phyloP scores from a whole-genome alignment of 2,888 invertebrate species.

The Pseudococcus longispinus region DNA sequence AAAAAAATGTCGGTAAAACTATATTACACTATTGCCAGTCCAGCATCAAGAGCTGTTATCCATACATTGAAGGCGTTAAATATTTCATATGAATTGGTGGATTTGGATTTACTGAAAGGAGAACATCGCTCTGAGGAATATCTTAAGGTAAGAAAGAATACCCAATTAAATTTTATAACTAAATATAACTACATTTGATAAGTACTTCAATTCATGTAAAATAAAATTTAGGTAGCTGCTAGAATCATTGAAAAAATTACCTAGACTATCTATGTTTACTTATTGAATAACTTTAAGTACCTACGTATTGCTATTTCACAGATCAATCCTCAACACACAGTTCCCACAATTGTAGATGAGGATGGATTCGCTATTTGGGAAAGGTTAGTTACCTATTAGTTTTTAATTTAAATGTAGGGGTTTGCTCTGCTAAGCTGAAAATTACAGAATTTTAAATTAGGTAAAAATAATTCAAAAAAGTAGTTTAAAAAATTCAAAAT shows the following conservation, averaged over 20 bases:
- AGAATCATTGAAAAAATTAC: too few species aligned
- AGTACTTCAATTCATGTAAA: too few species aligned
- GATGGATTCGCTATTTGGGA: slow-evolving; percentile 26
- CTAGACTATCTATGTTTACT: too few species aligned
- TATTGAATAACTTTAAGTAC: too few species aligned
- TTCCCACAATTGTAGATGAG: slow-evolving; percentile 22
- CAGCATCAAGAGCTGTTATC: slow-evolving; percentile 29
- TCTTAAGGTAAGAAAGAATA: neutral
- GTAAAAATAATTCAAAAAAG: too few species aligned
- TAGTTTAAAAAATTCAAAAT: too few species aligned
- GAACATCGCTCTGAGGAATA: slow-evolving; percentile 23
- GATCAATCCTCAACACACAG: slow-evolving; percentile 35
- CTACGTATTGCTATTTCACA: neutral
- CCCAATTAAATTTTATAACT: too few species aligned
- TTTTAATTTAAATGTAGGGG: too few species aligned
- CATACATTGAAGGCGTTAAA: slow-evolving; percentile 26
- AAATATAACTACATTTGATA: too few species aligned
- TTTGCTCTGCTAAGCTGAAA: too few species aligned
- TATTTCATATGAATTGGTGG: slow-evolving; percentile 13
- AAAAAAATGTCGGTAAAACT: slow-evolving; percentile 35
- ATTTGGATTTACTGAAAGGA: slow-evolving; percentile 34
- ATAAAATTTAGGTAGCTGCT: too few species aligned
- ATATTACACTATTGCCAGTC: slow-evolving; percentile 30
- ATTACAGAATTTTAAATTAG: too few species aligned
- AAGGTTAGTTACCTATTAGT: neutral